These are phyloP conservation scores for Chaitophorus viminalis DNA, from an alignment of 2,888 invertebrate genomes.

Conservation along the genomic window DNA sequence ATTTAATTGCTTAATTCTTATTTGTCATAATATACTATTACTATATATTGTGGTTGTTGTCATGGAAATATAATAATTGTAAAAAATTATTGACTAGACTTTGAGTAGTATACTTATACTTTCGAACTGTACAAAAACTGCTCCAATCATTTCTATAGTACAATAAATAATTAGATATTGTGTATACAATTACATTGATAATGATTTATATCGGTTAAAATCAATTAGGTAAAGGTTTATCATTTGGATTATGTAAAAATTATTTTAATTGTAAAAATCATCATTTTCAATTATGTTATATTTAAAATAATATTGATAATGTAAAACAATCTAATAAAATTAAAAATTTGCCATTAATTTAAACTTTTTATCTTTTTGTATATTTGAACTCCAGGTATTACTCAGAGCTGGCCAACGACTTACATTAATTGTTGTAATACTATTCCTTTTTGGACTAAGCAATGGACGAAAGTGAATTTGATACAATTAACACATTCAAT, in stretches of 20 bases:
- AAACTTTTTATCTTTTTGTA: neutral
- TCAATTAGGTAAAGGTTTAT: neutral
- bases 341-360: too few species aligned
- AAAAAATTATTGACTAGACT: neutral
- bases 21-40: neutral
- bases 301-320: neutral
- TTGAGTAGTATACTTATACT: neutral
- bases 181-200: neutral
- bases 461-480: constrained; percentile 31
- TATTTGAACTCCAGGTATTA: neutral
- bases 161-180: neutral
- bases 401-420: neutral
- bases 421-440: neutral
- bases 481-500: neutral
- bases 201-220: neutral
- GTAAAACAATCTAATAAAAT: neutral
- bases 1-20: neutral
- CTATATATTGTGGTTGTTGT: neutral
- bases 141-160: too few species aligned
- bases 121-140: neutral
- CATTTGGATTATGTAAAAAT: neutral
- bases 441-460: neutral
- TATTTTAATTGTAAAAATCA: neutral
- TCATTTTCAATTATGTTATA: neutral
- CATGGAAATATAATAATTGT: neutral